These are phyloP conservation scores for Gadopsis marmoratus DNA, from an alignment of 2,797 vertebrate genomes.

Conservation along the genomic window DNA sequence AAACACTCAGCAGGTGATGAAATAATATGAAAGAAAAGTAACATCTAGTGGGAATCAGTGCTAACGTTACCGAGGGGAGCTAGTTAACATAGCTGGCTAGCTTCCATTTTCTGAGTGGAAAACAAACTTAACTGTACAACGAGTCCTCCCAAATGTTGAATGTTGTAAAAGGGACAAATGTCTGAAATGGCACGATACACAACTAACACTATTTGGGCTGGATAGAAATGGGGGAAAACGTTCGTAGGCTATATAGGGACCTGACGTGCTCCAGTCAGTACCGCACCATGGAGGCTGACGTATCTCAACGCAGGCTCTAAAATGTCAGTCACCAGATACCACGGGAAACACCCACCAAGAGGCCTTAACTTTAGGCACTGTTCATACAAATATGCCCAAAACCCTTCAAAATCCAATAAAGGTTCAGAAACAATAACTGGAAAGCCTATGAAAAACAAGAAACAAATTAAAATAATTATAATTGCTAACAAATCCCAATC, in stretches of 20 bases:
- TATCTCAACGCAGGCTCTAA: background rate
- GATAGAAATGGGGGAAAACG: no score
- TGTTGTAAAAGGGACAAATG: no score
- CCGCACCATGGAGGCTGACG: background rate
- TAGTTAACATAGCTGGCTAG: no score
- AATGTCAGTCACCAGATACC: background rate
- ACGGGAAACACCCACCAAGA: background rate
- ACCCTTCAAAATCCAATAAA: background rate
- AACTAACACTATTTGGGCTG: background rate
- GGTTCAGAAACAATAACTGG: conserved; percentile 6
- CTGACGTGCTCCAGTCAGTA: no score
- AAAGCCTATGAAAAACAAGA: conserved; percentile 6
- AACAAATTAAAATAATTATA: conserved; percentile 8
- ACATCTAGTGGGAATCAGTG: background rate
- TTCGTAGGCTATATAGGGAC: no score
- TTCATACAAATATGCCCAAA: background rate
- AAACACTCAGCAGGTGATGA: background rate
- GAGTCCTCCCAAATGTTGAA: no score
- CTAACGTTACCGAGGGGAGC: no score
- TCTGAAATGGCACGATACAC: background rate
- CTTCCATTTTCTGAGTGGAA: no score
- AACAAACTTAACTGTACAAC: no score
- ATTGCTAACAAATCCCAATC: background rate
- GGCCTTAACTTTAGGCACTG: background rate
- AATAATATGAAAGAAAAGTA: background rate